Conservation (phyloP, 1,140 invertebrate genomes). For the Tenebrio molitor region DNA sequence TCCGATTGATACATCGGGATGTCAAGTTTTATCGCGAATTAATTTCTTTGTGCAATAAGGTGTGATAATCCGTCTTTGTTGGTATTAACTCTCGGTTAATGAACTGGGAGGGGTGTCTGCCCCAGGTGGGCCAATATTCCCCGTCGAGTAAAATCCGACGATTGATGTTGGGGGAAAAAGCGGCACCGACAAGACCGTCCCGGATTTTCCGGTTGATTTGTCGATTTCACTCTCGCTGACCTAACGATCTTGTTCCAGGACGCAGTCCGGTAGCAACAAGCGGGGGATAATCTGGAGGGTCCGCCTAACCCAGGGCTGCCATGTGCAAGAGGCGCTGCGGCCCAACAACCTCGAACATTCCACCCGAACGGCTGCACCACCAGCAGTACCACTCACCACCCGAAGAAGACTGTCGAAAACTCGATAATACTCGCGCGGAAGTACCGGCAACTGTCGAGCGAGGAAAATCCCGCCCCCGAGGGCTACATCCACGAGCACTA, state of each 20-base stretch:
- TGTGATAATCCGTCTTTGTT: too few relatives aligned
- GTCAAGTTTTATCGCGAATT: too few relatives aligned
- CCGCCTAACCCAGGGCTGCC: slow-evolving; percentile 53
- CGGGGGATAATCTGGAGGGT: slow-evolving; percentile 53
- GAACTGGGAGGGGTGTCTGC: too few relatives aligned
- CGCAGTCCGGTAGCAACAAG: not conserved
- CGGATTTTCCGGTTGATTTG: not conserved
- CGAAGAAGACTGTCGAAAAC: not conserved
- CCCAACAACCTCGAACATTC: slow-evolving; percentile 57
- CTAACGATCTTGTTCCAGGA: not conserved
- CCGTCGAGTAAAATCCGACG: too few relatives aligned
- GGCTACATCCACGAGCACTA: slow-evolving; percentile 61
- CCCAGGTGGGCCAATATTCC: too few relatives aligned
- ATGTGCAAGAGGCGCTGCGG: slow-evolving; percentile 59
- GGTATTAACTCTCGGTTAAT: too few relatives aligned
- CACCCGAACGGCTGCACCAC: slow-evolving; percentile 50
- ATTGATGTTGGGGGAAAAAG: too few relatives aligned
- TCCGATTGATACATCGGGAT: too few relatives aligned
- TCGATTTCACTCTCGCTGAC: too few relatives aligned
- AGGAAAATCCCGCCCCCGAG: slow-evolving; percentile 19
- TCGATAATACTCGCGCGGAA: slow-evolving; percentile 7
- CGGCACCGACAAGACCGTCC: too few relatives aligned
- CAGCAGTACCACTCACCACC: slow-evolving; percentile 36
- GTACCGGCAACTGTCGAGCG: not conserved
- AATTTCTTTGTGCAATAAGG: too few relatives aligned